These are phyloP conservation scores for Acanthurus tractus DNA, from an alignment of 2,797 vertebrate genomes.

Conservation along the genomic window DNA sequence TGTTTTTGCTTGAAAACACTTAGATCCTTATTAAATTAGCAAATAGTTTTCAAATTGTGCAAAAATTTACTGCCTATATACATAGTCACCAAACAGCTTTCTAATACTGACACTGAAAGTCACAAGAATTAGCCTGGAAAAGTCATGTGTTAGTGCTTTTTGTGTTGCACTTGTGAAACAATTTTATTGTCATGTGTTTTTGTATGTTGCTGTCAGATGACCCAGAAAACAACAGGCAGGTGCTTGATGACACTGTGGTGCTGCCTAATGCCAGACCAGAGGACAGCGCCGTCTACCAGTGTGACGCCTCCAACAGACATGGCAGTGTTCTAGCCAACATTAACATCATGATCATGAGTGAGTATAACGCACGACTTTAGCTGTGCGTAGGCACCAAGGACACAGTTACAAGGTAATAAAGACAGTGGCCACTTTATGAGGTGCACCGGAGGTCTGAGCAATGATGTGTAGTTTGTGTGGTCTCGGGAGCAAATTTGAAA, in stretches of 20 bases:
- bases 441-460: background rate
- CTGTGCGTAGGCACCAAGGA: background rate
- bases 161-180: background rate
- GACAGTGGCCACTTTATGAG: background rate
- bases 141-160: background rate
- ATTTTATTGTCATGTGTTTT: constrained; percentile 1
- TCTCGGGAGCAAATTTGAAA: too few relatives aligned
- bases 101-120: background rate
- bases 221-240: constrained; percentile 42
- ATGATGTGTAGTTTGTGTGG: background rate
- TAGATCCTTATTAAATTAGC: background rate
- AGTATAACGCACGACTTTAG: constrained; percentile 65
- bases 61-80: background rate
- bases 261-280: constrained; percentile 82
- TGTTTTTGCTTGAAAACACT: background rate
- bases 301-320: constrained; percentile 92
- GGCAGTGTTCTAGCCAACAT: constrained; percentile 90
- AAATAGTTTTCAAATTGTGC: background rate
- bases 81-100: background rate
- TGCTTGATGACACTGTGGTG: constrained; percentile 80
- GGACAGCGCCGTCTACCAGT: constrained; percentile 93
- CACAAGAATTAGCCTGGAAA: background rate
- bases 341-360: constrained; percentile 92
- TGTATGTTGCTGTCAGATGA: constrained; percentile 69
- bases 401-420: background rate